Evolutionary conservation across 2,797 vertebrate genomes (phyloP), one percentile per base, ranked within the genome.

Genomic region (Rhabdomys pumilio): DNA sequence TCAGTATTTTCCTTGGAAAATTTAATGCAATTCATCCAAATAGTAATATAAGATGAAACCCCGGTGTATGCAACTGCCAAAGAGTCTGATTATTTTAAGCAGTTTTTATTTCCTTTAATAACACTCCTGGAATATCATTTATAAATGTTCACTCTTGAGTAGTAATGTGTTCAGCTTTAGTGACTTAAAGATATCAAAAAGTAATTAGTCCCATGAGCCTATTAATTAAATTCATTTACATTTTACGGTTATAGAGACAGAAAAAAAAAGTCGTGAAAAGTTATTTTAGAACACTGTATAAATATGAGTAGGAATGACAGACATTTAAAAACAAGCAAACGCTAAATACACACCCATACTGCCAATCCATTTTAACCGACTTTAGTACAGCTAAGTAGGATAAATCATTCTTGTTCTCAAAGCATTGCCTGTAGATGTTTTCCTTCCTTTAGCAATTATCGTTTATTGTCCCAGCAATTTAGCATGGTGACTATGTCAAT

Each of bases 171-270:
- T 94, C 88, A 67, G 63, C 77, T 97, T 97, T 88, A 94, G 97
- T 96, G 79, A 95, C 69, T 63, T 95, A 14, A 91, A 96, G 57
- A 94, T 93, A 96, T 96, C 79, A 91, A 95, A 47, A 96, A 31
- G 38, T 98, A 97, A 97, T 97, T 97, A 96, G 17, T 93, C 41
- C 38, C 94, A 41, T 90, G 87, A 97, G 85, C 19, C 61, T 97
- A 97, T 96, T 97, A 79, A 96, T 97, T 97, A 97, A 90, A 97
- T 96, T 92, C 89, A 96, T 97, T 97, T 98, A 91, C 31, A 93
- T 94, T 95, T 65, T 55, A 61, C 69, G 95, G 11, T 12, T 92
- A 20, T 19, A 63, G 1, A 90, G 44, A 90, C 65, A 97, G 81
- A 69, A n/a, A 38, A n/a, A n/a, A 92, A 92, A 82, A 73, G 41